These are phyloP conservation scores for Enteromius thamalakanensis DNA, from an alignment of 2,797 vertebrate species.

Conservation along the genomic window DNA sequence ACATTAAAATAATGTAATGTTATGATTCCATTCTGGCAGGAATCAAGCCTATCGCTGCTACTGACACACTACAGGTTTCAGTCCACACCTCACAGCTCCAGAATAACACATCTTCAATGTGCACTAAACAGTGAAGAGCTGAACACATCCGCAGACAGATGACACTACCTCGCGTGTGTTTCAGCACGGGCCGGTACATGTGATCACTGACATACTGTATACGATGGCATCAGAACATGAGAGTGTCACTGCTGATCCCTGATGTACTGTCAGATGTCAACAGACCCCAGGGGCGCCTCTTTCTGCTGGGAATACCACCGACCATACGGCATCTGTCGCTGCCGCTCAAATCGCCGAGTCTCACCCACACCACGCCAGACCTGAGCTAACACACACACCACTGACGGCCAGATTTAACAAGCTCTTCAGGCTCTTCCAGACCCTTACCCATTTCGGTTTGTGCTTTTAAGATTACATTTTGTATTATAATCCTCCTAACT, in stretches of 20 bases:
- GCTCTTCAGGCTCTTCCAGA: conserved; percentile 59
- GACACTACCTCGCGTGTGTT: conserved; percentile 53
- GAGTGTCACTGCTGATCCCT: conserved; percentile 78
- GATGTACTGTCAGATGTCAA: conserved; percentile 76
- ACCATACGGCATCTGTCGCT: conserved; percentile 79
- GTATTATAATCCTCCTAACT: background rate
- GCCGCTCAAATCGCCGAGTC: conserved; percentile 62
- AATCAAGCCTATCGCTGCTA: background rate
- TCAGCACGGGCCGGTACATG: conserved; percentile 46
- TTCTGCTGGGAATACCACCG: conserved; percentile 72
- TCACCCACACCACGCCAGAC: conserved; percentile 56
- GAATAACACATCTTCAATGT: conserved; percentile 43
- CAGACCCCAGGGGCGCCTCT: conserved; percentile 72
- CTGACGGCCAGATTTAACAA: conserved; percentile 66
- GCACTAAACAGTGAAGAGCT: conserved; percentile 56
- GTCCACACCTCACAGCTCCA: conserved; percentile 36
- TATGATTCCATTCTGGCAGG: background rate
- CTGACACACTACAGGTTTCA: conserved; percentile 12
- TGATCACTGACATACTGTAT: conserved; percentile 54
- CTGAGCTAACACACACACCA: conserved; percentile 62
- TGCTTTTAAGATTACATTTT: background rate
- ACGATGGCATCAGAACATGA: conserved; percentile 66
- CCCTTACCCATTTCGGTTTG: conserved; percentile 23
- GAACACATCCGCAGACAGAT: conserved; percentile 59
- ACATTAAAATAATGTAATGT: background rate